Evolutionary conservation across 2,888 invertebrate species (phyloP).

Genomic region (Neria commutata): DNA sequence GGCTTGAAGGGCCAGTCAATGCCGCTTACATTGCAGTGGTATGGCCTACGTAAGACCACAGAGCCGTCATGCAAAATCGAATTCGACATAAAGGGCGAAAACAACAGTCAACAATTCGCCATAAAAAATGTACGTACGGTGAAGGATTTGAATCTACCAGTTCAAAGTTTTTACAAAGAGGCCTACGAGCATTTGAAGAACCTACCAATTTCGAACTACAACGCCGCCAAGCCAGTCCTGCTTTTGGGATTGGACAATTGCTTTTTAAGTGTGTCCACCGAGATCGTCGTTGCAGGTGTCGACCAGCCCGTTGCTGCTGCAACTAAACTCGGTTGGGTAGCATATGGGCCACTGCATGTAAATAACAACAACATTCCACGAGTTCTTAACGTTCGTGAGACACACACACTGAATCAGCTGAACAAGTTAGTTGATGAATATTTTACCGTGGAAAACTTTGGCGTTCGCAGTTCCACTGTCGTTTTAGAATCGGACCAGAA

Average conservation of each 20-base stretch:
- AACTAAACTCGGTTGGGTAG: slow-evolving; percentile 1
- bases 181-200: not conserved
- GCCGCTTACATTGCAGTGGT: slow-evolving; percentile 22
- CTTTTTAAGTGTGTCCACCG: not conserved
- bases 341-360: not conserved
- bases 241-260: slow-evolving; percentile 13
- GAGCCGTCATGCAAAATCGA: slow-evolving; percentile 13
- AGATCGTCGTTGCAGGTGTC: not conserved
- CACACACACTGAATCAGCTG: not conserved
- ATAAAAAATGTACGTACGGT: slow-evolving; percentile 22
- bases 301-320: not conserved
- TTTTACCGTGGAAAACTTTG: not conserved
- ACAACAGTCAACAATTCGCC: slow-evolving; percentile 2
- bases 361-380: too few species aligned
- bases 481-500: slow-evolving; percentile 2
- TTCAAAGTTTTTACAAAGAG: slow-evolving; percentile 5
- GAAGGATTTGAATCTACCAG: slow-evolving; percentile 7
- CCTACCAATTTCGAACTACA: slow-evolving; percentile 2
- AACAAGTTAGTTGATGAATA: not conserved
- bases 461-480: not conserved
- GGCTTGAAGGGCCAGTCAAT: slow-evolving; percentile 15
- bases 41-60: slow-evolving; percentile 3
- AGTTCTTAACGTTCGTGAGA: too few species aligned
- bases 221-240: slow-evolving; percentile 2
- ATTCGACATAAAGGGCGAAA: slow-evolving; percentile 10